These are phyloP conservation scores for Crotalus helleri DNA, from an alignment of 2,113 vertebrate species.

Conservation along the genomic window DNA sequence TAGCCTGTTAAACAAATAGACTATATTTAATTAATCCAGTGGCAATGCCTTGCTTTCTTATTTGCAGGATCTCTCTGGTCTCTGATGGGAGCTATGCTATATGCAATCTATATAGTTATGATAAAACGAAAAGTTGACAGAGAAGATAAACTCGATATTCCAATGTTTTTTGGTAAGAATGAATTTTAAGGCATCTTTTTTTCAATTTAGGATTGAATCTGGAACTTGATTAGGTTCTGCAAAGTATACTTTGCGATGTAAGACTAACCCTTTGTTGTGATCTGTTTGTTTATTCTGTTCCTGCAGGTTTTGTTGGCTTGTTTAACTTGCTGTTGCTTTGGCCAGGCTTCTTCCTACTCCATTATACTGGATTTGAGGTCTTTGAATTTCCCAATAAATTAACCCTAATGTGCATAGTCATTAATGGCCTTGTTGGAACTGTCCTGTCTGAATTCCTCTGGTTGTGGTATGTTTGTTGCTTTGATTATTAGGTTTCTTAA, in stretches of 20 bases:
- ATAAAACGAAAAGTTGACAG: slow-evolving; percentile 94
- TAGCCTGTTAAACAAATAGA: not conserved
- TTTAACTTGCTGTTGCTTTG: slow-evolving; percentile 95
- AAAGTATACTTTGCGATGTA: not conserved
- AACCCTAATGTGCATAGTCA: slow-evolving; percentile 90
- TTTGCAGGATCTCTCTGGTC: slow-evolving; percentile 89
- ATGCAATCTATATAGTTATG: slow-evolving; percentile 95
- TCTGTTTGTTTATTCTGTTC: slow-evolving; percentile 22
- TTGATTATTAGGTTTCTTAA: slow-evolving; percentile 1
- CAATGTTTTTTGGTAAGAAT: slow-evolving; percentile 94
- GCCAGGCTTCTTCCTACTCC: slow-evolving; percentile 94
- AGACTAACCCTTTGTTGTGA: slow-evolving; percentile 9
- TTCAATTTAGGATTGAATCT: not conserved
- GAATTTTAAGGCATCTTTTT: not conserved
- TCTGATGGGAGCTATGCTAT: slow-evolving; percentile 86
- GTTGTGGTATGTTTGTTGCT: slow-evolving; percentile 82
- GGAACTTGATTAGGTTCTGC: not conserved
- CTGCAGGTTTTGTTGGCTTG: slow-evolving; percentile 90
- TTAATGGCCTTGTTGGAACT: slow-evolving; percentile 95
- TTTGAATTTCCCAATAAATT: slow-evolving; percentile 93
- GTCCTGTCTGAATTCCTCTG: slow-evolving; percentile 96
- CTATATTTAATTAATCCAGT: not conserved
- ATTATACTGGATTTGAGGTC: slow-evolving; percentile 91
- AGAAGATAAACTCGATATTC: slow-evolving; percentile 94
- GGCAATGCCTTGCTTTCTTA: slow-evolving; percentile 2